A percentile compares a stretch with the other conserved stretches of the same genome.
Evolutionary conservation across 2,113 vertebrate genomes (phyloP).

Genomic region (Centropus bengalensis): DNA sequence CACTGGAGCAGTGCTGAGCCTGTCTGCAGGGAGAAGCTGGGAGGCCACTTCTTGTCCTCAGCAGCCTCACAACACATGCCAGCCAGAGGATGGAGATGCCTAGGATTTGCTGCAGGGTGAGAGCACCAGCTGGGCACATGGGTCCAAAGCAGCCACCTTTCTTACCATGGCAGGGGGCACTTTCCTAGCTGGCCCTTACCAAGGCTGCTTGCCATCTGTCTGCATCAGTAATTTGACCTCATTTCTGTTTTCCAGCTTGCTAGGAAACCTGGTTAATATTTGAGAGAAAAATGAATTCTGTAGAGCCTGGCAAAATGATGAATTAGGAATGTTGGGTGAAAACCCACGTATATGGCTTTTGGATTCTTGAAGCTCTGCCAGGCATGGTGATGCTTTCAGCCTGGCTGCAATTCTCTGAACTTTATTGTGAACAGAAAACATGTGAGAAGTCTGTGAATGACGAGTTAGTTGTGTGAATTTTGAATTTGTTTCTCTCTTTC

Average conservation of each 20-base stretch:
- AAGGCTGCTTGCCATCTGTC: not conserved
- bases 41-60: not conserved
- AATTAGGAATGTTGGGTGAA: not conserved
- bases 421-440: not conserved
- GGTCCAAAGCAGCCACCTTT: not conserved
- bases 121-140: fast-evolving
- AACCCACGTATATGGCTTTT: not conserved
- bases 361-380: not conserved
- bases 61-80: fast-evolving
- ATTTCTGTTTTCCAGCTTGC: not conserved
- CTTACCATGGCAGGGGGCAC: fast-evolving
- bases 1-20: fast-evolving
- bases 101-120: not conserved
- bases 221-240: not conserved
- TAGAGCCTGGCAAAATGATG: not conserved
- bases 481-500: conserved; percentile 1
- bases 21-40: not conserved
- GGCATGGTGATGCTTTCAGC: not conserved
- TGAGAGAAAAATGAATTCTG: not conserved
- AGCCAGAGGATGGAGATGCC: not conserved
- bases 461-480: not conserved
- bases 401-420: not conserved
- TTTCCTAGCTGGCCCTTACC: not conserved
- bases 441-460: not conserved
- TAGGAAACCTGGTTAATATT: not conserved